A percentile compares a stretch with the other conserved stretches of the same genome.
These are phyloP conservation scores for Carcina quercana DNA, from an alignment of 2,888 invertebrate genomes.

Conservation along the genomic window DNA sequence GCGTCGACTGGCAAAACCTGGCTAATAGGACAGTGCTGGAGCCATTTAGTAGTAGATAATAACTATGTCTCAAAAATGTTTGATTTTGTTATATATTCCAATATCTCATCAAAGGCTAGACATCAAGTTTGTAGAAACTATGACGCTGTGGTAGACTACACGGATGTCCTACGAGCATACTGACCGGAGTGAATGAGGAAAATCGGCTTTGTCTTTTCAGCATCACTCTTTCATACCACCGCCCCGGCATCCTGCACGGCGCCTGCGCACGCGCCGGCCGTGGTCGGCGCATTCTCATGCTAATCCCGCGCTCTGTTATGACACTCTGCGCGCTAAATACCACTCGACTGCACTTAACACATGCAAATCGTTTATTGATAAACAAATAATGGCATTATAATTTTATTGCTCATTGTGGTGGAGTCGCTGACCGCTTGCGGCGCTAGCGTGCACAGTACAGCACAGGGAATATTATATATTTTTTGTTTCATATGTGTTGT, in stretches of 20 bases:
- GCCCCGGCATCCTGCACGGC: slow-evolving; percentile 8
- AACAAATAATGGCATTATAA: slow-evolving; percentile 66
- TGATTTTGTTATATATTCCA: too few relatives aligned
- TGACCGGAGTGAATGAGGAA: background rate
- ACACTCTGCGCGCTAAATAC: slow-evolving; percentile 32
- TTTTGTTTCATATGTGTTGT: too few relatives aligned
- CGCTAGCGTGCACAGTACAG: slow-evolving; percentile 36
- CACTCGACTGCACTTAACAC: slow-evolving; percentile 49
- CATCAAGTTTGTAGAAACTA: too few relatives aligned
- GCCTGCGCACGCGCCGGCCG: slow-evolving; percentile 11
- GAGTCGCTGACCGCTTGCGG: slow-evolving; percentile 49
- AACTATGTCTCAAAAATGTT: too few relatives aligned
- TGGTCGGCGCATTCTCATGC: slow-evolving; percentile 51
- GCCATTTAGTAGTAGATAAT: too few relatives aligned
- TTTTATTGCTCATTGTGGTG: slow-evolving; percentile 59
- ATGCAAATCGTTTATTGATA: slow-evolving; percentile 68
- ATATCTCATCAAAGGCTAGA: too few relatives aligned
- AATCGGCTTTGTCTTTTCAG: background rate
- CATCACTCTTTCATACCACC: slow-evolving; percentile 10
- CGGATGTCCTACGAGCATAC: too few relatives aligned
- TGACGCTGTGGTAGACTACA: too few relatives aligned
- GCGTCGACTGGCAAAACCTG: too few relatives aligned
- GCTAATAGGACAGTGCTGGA: too few relatives aligned
- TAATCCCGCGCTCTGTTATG: slow-evolving; percentile 43
- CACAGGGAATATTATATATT: too few relatives aligned